These are phyloP conservation scores for Pseudorectes ferrugineus DNA, from an alignment of 2,113 vertebrate genomes.

Conservation along the genomic window DNA sequence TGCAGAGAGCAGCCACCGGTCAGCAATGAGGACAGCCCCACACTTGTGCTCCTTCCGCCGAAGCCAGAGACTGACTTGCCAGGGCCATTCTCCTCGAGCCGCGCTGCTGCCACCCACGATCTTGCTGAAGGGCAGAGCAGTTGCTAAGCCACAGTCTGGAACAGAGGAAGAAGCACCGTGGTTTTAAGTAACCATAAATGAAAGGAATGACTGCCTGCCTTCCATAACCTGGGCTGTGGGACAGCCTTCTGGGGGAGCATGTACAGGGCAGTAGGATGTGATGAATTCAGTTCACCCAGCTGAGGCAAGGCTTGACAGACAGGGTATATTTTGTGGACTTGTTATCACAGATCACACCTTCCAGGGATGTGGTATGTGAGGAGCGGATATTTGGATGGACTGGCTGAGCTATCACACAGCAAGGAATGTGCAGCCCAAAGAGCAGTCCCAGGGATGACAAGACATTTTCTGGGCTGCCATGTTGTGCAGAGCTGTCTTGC, in stretches of 20 bases:
- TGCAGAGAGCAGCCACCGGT: constrained; percentile 88
- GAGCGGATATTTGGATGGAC: neutral
- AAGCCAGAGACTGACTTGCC: constrained; percentile 91
- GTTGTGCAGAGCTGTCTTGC: neutral
- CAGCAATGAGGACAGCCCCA: constrained; percentile 87
- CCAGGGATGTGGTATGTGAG: neutral
- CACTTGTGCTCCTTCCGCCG: constrained; percentile 83
- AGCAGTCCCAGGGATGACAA: neutral
- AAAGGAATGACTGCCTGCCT: neutral
- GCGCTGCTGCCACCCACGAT: constrained; percentile 86
- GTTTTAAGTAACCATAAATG: neutral
- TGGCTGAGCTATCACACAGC: neutral
- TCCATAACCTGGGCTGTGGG: fast-evolving
- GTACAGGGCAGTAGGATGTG: neutral
- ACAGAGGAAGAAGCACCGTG: neutral
- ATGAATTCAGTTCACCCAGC: neutral
- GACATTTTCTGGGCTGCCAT: neutral
- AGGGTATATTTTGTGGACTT: neutral
- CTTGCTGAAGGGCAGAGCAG: constrained; percentile 71
- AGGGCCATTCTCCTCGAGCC: constrained; percentile 88
- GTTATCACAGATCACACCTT: neutral
- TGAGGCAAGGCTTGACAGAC: neutral
- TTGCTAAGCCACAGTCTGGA: constrained; percentile 84
- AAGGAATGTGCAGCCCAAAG: neutral
- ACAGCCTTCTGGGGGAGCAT: too few species aligned